These are phyloP conservation scores for Mastacembelus armatus DNA, from an alignment of 2,797 vertebrate genomes.

Conservation along the genomic window DNA sequence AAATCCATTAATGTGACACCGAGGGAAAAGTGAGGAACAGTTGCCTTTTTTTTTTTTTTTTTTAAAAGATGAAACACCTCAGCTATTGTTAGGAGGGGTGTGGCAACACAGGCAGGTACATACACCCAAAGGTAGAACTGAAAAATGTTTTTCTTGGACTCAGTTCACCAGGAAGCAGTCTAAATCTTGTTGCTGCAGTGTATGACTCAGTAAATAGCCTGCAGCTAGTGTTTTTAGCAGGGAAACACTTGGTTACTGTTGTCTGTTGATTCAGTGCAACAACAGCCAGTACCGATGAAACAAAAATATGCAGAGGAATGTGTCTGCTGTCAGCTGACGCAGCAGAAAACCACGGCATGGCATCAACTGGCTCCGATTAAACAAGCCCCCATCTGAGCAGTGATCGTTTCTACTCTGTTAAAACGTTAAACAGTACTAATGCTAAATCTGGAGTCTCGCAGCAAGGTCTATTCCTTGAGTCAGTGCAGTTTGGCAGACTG, in stretches of 20 bases:
- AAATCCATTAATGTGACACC: constrained; percentile 34
- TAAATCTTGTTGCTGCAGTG: constrained; percentile 14
- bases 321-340: not conserved
- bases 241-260: constrained; percentile 23
- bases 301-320: not conserved
- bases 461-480: constrained; percentile 40
- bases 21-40: not conserved
- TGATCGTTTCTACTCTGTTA: too few relatives aligned
- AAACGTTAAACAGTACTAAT: constrained; percentile 31
- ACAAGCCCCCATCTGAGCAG: too few relatives aligned
- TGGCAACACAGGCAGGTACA: constrained; percentile 10
- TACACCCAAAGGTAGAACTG: constrained; percentile 5
- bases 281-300: not conserved
- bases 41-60: not conserved
- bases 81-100: not conserved
- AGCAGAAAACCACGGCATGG: not conserved
- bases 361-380: not conserved
- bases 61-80: not conserved
- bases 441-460: constrained; percentile 37
- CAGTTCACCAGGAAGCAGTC: not conserved
- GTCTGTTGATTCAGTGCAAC: constrained; percentile 20
- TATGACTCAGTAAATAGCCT: constrained; percentile 43
- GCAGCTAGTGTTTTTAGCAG: constrained; percentile 15
- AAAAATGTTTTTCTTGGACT: constrained; percentile 11
- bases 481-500: constrained; percentile 5